Evolutionary conservation across 2,888 invertebrate species (phyloP), one percentile per base, ranked within the genome.

Genomic region (Nomada lathburiana): DNA sequence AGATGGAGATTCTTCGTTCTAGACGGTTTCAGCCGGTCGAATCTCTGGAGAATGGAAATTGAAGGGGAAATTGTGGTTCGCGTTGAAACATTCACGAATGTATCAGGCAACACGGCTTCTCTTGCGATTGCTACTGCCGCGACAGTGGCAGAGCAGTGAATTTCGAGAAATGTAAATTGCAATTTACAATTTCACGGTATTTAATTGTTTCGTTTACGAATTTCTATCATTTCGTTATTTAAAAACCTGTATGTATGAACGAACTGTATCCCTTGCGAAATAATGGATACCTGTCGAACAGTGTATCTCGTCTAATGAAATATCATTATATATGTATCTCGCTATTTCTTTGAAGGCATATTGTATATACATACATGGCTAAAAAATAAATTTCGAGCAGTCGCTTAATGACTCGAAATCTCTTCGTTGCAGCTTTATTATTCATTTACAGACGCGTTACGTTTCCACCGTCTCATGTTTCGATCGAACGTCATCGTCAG

Each of bases 381-480:
- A 5, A 36, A 7, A 36, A 53, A 53, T 53, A 53, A n/a, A 20
- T 53, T 20, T 10, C 18, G 20, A n/a, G 7, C n/a, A 53, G 53
- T 53, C 20, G 26, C 57, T 1, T 23, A 55, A 55, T 11, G 23
- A 53, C 18, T 23, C 13, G 2, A 23, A 57, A 57, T 57, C 11
- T 0, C 20, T 26, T 26, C 1, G 18, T 44, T 53, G 13, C 9
- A 53, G 13, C 20, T 26, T n/a, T 13, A 47, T 11, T 47, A 1
- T 2, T 57, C 57, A 13, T 23, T 23, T 57, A 20, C 23, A 4
- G 13, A 57, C 53, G 20, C 57, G 20, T 57, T 23, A 57, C 23
- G 20, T n/a, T 42, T 26, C 60, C 63, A 74, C 20, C 10, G 63
- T 81, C 67, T 16, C 4, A 1, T 80, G 77, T 80, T 68, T 68